Evolutionary conservation across 2,797 vertebrate genomes (phyloP).

Genomic region (Cephalopachus bancanus): DNA sequence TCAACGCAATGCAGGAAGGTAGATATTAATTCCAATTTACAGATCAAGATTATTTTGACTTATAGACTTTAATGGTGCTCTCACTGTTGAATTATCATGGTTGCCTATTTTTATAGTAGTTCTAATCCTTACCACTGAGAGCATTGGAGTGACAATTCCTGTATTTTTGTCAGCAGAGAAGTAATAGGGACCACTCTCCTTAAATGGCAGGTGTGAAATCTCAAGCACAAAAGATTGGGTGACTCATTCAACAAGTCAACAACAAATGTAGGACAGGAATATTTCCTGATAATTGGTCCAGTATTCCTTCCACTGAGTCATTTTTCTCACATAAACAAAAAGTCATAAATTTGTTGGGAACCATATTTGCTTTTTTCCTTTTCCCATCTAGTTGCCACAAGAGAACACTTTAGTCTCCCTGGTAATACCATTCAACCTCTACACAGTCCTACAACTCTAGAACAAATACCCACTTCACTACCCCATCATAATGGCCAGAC

Average conservation of each 20-base stretch:
- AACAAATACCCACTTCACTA: not conserved
- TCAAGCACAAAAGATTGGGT: not conserved
- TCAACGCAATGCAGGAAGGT: not conserved
- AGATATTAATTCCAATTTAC: not conserved
- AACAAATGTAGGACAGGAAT: conserved; percentile 27
- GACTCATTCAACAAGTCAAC: conserved; percentile 34
- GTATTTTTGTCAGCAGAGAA: not conserved
- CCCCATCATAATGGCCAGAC: not conserved
- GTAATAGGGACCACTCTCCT: not conserved
- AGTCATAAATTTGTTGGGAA: not conserved
- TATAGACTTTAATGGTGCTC: not conserved
- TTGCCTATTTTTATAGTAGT: not conserved
- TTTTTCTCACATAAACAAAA: conserved; percentile 53
- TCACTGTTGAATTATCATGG: not conserved
- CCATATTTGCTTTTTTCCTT: conserved; percentile 14
- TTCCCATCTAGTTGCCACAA: not conserved
- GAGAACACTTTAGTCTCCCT: not conserved
- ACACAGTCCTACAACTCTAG: not conserved
- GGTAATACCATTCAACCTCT: not conserved
- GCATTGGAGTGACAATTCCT: not conserved
- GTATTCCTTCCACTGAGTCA: not conserved
- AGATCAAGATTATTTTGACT: not conserved
- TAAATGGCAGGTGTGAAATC: not conserved
- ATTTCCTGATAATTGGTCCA: not conserved
- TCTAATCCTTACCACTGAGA: not conserved